phyloP scores from a whole-genome alignment of 2,113 vertebrate species.

The Bubo bubo region DNA sequence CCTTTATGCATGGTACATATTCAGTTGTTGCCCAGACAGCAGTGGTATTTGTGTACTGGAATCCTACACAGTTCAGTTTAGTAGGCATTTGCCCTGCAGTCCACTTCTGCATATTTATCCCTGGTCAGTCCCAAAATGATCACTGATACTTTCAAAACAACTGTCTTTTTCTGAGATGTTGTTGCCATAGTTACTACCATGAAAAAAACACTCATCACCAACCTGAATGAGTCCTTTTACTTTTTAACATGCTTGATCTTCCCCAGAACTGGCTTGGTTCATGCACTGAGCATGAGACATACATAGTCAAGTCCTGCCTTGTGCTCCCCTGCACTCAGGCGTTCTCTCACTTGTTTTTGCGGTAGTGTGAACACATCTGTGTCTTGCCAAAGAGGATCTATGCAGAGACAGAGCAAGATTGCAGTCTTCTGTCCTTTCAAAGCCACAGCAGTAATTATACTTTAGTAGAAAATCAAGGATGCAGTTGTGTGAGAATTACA shows the following conservation, averaged over 20 bases:
- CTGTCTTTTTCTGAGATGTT: background rate
- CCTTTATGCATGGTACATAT: background rate
- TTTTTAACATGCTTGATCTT: background rate
- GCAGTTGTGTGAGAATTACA: background rate
- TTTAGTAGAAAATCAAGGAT: background rate
- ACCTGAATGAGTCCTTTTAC: background rate
- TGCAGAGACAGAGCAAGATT: background rate
- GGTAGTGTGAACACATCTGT: background rate
- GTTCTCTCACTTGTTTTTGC: background rate
- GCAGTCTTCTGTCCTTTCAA: background rate
- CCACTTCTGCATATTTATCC: background rate
- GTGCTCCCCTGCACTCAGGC: background rate
- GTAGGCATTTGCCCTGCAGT: background rate
- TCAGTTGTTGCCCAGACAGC: fast-evolving
- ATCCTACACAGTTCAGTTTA: background rate
- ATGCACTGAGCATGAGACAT: background rate
- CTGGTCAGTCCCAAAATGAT: background rate
- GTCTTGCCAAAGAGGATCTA: background rate
- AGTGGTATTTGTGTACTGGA: background rate
- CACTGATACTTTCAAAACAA: background rate
- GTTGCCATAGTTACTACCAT: fast-evolving
- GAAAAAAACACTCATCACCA: background rate
- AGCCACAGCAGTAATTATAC: background rate
- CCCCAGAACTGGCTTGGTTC: background rate
- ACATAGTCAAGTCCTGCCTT: background rate